Conservation (phyloP, 1,140 invertebrate genomes). For the Plectus sambesii region DNA sequence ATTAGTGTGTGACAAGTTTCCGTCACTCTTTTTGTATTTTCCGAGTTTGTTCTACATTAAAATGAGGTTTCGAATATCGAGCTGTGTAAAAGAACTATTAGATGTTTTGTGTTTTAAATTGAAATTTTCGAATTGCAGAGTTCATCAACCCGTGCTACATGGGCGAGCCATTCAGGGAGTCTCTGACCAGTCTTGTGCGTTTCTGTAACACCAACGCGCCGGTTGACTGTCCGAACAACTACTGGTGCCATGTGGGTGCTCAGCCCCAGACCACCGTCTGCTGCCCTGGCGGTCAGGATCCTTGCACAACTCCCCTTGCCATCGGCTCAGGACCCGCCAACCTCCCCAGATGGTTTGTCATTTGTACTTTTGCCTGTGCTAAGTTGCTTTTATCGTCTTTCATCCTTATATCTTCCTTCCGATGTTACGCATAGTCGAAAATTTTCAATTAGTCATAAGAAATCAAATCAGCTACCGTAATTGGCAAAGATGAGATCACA, state of each 20-base stretch:
- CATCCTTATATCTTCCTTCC: no score
- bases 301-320: neutral
- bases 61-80: neutral
- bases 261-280: conserved; percentile 6
- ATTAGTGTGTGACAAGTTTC: no score
- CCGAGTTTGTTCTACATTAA: neutral
- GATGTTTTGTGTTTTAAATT: no score
- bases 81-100: no score
- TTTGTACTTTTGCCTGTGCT: no score
- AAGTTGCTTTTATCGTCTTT: no score
- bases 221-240: conserved; percentile 8
- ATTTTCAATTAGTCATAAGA: no score
- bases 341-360: conserved; percentile 7
- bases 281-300: neutral
- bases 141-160: conserved; percentile 8
- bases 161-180: neutral
- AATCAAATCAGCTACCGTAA: no score
- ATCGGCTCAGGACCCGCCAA: neutral
- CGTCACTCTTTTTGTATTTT: no score
- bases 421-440: no score
- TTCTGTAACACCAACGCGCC: conserved; percentile 1
- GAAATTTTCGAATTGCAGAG: neutral
- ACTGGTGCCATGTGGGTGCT: conserved; percentile 9
- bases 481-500: no score
- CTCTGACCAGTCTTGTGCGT: neutral